Evolutionary conservation across 2,797 vertebrate species (phyloP).

Genomic region (Diglossa cyanea): DNA sequence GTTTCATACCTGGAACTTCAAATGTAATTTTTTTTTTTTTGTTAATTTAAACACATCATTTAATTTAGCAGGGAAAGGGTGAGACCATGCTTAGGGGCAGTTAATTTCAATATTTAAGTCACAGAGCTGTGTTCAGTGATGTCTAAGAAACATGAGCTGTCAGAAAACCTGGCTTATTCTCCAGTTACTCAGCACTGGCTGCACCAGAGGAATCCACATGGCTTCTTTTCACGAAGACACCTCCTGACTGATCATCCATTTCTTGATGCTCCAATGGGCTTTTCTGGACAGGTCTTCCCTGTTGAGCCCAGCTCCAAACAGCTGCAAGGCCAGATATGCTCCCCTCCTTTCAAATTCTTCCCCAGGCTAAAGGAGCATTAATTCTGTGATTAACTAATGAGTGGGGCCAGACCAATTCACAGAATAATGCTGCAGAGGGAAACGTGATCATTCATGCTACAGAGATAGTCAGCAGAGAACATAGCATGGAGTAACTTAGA

Average conservation of each 20-base stretch:
- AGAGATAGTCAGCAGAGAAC: background rate
- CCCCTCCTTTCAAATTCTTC: background rate
- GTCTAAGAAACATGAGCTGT: background rate
- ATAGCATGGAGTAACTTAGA: background rate
- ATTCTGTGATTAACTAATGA: background rate
- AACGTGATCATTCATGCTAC: background rate
- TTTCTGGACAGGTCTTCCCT: background rate
- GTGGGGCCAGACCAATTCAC: background rate
- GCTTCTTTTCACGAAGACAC: background rate
- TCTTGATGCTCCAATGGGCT: background rate
- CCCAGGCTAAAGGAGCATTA: background rate
- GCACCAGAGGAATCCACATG: background rate
- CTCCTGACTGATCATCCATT: fast-evolving
- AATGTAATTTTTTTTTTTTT: fast-evolving
- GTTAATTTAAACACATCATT: background rate
- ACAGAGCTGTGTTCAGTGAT: background rate
- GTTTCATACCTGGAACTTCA: background rate
- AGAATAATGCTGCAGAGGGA: background rate
- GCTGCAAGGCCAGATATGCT: background rate
- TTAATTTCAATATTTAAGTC: background rate
- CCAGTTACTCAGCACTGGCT: background rate
- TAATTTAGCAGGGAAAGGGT: background rate
- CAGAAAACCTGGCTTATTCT: background rate
- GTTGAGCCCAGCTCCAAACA: background rate
- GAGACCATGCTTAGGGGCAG: background rate